phyloP scores from a whole-genome alignment of 2,888 invertebrate genomes.

The Chrysolina oricalcia region DNA sequence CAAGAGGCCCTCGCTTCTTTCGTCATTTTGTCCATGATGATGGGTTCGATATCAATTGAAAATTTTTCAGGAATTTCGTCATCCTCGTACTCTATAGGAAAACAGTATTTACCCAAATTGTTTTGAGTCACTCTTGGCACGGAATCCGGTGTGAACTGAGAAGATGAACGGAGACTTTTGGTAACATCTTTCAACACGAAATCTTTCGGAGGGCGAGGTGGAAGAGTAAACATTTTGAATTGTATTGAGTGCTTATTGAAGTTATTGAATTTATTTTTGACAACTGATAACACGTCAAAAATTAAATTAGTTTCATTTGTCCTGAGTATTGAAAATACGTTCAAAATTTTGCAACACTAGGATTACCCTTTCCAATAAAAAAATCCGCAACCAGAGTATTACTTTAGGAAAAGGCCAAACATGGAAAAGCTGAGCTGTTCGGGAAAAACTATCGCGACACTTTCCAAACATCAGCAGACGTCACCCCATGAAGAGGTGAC shows the following conservation, averaged over 20 bases:
- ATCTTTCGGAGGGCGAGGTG: constrained; percentile 68
- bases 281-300: background rate
- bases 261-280: background rate
- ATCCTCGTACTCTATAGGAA: constrained; percentile 70
- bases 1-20: constrained; percentile 73
- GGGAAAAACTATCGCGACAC: no score
- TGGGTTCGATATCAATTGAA: constrained; percentile 55
- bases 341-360: no score
- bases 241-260: background rate
- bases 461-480: no score
- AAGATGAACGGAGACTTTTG: constrained; percentile 65
- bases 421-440: no score
- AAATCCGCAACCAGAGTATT: no score
- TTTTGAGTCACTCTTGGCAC: constrained; percentile 73
- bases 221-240: constrained; percentile 66
- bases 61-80: constrained; percentile 70
- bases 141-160: constrained; percentile 71
- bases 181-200: constrained; percentile 63
- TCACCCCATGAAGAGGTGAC: no score
- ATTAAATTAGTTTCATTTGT: background rate
- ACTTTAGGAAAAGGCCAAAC: no score
- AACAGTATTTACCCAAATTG: constrained; percentile 71
- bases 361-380: no score
- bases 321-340: background rate
- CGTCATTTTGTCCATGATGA: constrained; percentile 72